Percentiles rank a stretch among this genome's conserved stretches.
Conservation (phyloP, 2,797 vertebrate species). For the Emys orbicularis region DNA sequence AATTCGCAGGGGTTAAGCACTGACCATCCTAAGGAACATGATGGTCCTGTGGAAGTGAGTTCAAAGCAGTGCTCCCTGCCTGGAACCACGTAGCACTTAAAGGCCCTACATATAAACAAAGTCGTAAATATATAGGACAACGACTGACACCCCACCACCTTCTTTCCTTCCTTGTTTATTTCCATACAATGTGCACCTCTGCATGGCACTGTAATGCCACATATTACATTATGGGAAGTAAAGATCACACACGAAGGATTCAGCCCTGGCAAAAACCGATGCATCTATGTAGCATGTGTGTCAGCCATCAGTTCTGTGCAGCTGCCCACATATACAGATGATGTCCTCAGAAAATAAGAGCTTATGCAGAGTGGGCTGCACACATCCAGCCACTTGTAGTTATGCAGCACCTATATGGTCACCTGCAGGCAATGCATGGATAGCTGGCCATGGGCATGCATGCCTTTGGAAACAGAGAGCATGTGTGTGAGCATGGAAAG, state of each 20-base stretch:
- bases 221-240: not conserved
- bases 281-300: not conserved
- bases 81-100: not conserved
- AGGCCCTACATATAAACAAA: not conserved
- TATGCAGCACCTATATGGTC: not conserved
- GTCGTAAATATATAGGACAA: not conserved
- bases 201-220: not conserved
- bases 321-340: not conserved
- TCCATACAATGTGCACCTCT: not conserved
- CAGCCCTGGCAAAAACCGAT: not conserved
- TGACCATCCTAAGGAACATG: accelerated
- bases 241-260: not conserved
- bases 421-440: not conserved
- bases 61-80: accelerated
- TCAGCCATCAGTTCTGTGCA: not conserved
- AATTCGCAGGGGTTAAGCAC: not conserved
- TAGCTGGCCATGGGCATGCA: not conserved
- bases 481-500: not conserved
- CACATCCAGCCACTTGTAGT: not conserved
- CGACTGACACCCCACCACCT: no score
- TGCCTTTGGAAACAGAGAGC: not conserved
- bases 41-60: not conserved
- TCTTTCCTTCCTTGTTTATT: not conserved
- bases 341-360: not conserved
- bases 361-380: not conserved